Base-by-base conservation (phyloP, 2,797 vertebrate species). In the Peromyscus eremicus region DNA sequence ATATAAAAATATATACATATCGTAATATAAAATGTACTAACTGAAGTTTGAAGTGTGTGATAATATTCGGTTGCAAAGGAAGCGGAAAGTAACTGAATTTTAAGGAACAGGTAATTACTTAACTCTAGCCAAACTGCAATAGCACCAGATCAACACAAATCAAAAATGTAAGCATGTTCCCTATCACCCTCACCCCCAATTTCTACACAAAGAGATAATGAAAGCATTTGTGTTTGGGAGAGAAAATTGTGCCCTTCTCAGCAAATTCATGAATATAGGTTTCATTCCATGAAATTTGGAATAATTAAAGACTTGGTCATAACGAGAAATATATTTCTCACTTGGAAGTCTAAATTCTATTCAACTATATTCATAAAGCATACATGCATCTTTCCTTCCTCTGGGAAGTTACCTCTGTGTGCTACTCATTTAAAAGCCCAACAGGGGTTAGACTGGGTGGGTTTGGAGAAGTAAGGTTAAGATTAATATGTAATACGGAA, bases 281-380 rank as follows among this genome's bases (percentile, higher is more conserved):
- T 96, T 87, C 91, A 52, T 76, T 81, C 10, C 80, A 19, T 85
- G 82, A n/a, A 83, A 83, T 89, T 83, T 86, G 60, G 37, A n/a
- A 77, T 87, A 93, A 86, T n/a, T 94, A 89, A 6, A 75, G 25
- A 75, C 37, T 80, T 46, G 73, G 17, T 70, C 88, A 55, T 77
- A 88, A 89, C 46, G 92, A 64, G 62, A 85, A 80, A 66, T 77
- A 8, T 11, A 40, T 64, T 88, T 83, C 27, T 88, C 62, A 52
- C 82, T 94, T 90, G 64, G 60, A 96, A 92, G 95, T 89, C 75
- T 25, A 84, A 76, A 83, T 87, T 89, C 68, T 57, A 90, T 84
- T 91, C 21, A 88, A 70, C 34, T 92, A 32, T 80, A 82, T 88
- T 70, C 46, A 55, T 80, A 76, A 83, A 66, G 73, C 84, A 66